Base-by-base conservation (phyloP, 2,797 vertebrate species). In the Sarcoramphus papa region DNA sequence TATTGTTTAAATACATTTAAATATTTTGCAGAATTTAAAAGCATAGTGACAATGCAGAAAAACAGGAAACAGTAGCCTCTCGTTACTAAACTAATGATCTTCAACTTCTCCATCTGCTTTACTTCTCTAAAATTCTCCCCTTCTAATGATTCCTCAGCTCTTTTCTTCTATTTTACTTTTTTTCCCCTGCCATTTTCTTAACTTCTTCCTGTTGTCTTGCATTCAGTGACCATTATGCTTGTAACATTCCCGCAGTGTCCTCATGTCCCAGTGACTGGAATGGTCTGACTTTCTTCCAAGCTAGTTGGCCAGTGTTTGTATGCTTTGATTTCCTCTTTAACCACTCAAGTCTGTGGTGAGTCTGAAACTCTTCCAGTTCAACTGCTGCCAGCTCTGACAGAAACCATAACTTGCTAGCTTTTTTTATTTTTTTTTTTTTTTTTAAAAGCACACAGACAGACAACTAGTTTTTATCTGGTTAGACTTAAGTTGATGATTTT, bases 281-380 rank as follows among this genome's bases (percentile, higher is more conserved):
- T 7, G 35, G 74, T 28, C 69, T 88, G 90, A 95, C 59, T 73
- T 92, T 69, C 41, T 91, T 95, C 91, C 90, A 92, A 90, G 77
- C 67, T 35, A 51, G n/a, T 8, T 96, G 87, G 91, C 67, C 8
- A 1, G 28, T 45, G 68, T 90, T 83, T 76, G 50, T 73, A 31
- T 65, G 82, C 93, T 94, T 95, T 90, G 84, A 94, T 93, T 96
- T 94, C 79, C 82, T 93, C 80, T 87, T 85, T 80, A 92, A 90
- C 80, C 83, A 50, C 64, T 92, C 91, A 73, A 83, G 80, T 78
- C 86, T 94, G 95, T 63, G 93, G 92, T 48, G 15, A 96, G 87
- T 62, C 91, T 95, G 87, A 94, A 96, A 92, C 48, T 77, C 74
- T 63, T 95, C 90, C 92, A 94, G 79, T 62, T 92, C 84, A 72